These are phyloP conservation scores for Bradypodion pumilum DNA, from an alignment of 2,797 vertebrate genomes.

Conservation along the genomic window DNA sequence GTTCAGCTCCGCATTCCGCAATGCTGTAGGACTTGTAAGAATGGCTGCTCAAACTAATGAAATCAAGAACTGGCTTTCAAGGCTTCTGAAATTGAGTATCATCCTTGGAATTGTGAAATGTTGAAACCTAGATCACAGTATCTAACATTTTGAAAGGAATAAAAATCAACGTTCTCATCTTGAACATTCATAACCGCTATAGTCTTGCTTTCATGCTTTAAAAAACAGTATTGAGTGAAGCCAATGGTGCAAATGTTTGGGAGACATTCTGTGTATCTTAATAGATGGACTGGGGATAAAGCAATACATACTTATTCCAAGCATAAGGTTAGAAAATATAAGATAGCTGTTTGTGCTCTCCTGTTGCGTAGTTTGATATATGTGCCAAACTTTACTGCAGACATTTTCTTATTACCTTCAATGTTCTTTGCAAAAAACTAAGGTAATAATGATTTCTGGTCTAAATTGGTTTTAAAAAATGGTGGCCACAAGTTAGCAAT, in stretches of 20 bases:
- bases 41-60: not conserved
- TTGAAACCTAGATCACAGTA: not conserved
- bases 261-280: not conserved
- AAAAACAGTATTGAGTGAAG: not conserved
- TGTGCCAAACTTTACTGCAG: no score
- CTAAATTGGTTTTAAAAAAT: not conserved
- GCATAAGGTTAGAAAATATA: not conserved
- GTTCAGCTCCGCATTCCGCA: not conserved
- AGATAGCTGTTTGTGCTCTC: not conserved
- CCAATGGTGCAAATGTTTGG: not conserved
- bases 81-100: not conserved
- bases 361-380: not conserved
- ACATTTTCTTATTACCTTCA: not conserved
- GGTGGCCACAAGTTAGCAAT: not conserved
- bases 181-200: not conserved
- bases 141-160: not conserved
- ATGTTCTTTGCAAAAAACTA: not conserved
- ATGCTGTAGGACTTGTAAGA: not conserved
- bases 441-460: not conserved
- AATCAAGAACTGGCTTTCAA: conserved; percentile 2
- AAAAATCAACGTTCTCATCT: not conserved
- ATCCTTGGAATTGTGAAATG: not conserved
- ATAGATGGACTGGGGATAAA: not conserved
- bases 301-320: no score
- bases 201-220: not conserved